Conservation (phyloP, 2,888 invertebrate species). For the Drosophila kokeensis region DNA sequence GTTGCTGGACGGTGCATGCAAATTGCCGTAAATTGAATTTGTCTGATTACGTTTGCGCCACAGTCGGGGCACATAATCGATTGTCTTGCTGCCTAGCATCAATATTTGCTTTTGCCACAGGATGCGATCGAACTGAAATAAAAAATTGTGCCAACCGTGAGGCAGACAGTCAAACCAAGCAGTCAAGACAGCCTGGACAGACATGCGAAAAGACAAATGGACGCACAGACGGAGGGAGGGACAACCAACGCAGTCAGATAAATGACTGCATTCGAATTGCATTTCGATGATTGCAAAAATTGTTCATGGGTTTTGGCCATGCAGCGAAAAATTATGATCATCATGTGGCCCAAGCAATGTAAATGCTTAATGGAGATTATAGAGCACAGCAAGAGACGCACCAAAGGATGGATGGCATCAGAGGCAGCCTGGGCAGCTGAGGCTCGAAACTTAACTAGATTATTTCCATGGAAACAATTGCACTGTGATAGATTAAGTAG, state of each 20-base stretch:
- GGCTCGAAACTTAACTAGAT: constrained; percentile 6
- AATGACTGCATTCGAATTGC: constrained; percentile 81
- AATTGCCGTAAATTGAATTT: constrained; percentile 80
- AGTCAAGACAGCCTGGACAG: constrained; percentile 27
- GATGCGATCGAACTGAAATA: constrained; percentile 58
- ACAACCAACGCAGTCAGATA: constrained; percentile 57
- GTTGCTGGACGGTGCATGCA: constrained; percentile 62
- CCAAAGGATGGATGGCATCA: constrained; percentile 6
- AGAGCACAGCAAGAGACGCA: constrained; percentile 49
- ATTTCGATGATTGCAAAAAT: constrained; percentile 80
- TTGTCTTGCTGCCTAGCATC: constrained; percentile 65
- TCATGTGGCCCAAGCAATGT: constrained; percentile 56
- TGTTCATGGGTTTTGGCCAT: constrained; percentile 44
- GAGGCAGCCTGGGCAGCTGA: not conserved
- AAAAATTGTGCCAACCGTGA: constrained; percentile 68
- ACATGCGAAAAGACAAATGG: not conserved
- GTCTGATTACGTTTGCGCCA: constrained; percentile 77
- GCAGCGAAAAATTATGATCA: constrained; percentile 65
- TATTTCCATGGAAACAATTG: constrained; percentile 30
- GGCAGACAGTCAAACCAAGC: constrained; percentile 15
- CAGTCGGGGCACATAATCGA: constrained; percentile 62
- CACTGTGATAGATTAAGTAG: not conserved
- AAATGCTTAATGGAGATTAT: constrained; percentile 69
- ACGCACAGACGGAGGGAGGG: constrained; percentile 9
- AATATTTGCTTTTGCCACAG: constrained; percentile 69